Evolutionary conservation across 2,113 vertebrate species (phyloP), one percentile per base, ranked within the genome.

Genomic region (Callipepla californica): DNA sequence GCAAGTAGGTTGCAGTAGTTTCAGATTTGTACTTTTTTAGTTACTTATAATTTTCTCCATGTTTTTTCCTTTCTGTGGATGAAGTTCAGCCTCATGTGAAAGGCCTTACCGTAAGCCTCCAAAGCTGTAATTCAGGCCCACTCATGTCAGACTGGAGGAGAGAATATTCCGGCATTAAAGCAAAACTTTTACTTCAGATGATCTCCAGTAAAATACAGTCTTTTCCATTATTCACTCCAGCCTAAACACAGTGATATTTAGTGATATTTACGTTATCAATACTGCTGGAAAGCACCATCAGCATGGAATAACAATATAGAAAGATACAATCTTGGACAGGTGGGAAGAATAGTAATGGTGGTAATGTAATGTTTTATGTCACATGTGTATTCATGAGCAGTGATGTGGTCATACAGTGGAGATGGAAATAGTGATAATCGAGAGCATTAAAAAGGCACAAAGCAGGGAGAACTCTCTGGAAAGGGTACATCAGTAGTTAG

Each of bases 61-160:
- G 25, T 61, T 73, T 81, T 89, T 89, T 89, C 65, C 32, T 18
- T 83, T 90, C 73, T 0, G 5, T 90, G 45, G 62, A n/a, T 93
- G 90, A 86, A 92, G 73, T 91, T 96, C 82, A 94, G 53, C 62
- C 74, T 94, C 74, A 7, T 63, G 78, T 79, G 78, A 78, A 95
- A 87, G 59, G 23, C 47, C 90, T 40, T 76, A 42, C 16, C 74
- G 50, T 0, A 12, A 81, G 40, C 25, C 62, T 70, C 36, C 58
- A 89, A 79, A 81, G 47, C 26, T 76, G 8, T n/a, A 36, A 74
- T 92, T 78, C 21, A 79, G 66, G 26, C 89, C 59, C 30, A 28
- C 53, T 81, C 42, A n/a, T 42, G 5, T 65, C 42, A 73, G 61
- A 17, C 26, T 80, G 55, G 44, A 82, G 85, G 67, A 89, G 18